phyloP scores from a whole-genome alignment of 1,140 invertebrate genomes.

The Tetramorium alpestre region DNA sequence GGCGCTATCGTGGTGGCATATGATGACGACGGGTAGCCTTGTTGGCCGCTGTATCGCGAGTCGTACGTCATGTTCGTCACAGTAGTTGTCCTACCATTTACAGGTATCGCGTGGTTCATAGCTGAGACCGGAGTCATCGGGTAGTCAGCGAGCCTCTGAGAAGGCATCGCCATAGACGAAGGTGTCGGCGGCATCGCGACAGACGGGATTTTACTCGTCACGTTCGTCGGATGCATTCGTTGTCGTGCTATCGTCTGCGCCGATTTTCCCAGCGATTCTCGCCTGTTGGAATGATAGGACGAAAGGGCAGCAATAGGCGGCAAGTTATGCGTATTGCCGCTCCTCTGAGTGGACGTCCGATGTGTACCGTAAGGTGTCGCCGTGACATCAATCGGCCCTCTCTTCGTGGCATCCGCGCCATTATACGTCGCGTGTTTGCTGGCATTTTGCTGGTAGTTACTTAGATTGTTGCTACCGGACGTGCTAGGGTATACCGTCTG shows the following conservation, averaged over 20 bases:
- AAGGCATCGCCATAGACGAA: slow-evolving; percentile 49
- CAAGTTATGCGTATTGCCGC: slow-evolving; percentile 84
- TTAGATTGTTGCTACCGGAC: slow-evolving; percentile 29
- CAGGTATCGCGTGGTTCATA: slow-evolving; percentile 65
- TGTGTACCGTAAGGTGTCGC: slow-evolving; percentile 71
- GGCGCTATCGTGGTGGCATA: slow-evolving; percentile 82
- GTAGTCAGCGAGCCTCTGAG: slow-evolving; percentile 74
- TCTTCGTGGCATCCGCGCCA: slow-evolving; percentile 75
- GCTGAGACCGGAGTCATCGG: slow-evolving; percentile 55
- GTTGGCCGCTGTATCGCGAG: slow-evolving; percentile 67
- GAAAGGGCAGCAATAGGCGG: slow-evolving; percentile 85
- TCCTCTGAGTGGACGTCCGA: slow-evolving; percentile 66
- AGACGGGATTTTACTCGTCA: slow-evolving; percentile 58
- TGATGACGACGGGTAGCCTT: slow-evolving; percentile 70
- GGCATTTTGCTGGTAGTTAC: slow-evolving; percentile 59
- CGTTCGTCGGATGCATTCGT: slow-evolving; percentile 53
- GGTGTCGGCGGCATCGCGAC: slow-evolving; percentile 44
- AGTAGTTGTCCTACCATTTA: slow-evolving; percentile 77
- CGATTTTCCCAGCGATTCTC: slow-evolving; percentile 73
- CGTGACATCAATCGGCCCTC: slow-evolving; percentile 59
- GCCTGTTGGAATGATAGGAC: slow-evolving; percentile 84
- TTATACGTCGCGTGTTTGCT: slow-evolving; percentile 77
- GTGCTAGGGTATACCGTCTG: slow-evolving; percentile 56
- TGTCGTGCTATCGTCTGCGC: slow-evolving; percentile 73
- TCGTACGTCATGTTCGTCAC: slow-evolving; percentile 71